Percentiles rank a stretch among this genome's conserved stretches.
These are phyloP conservation scores for Sphecodes monilicornis DNA, from an alignment of 2,888 invertebrate species.

Conservation along the genomic window DNA sequence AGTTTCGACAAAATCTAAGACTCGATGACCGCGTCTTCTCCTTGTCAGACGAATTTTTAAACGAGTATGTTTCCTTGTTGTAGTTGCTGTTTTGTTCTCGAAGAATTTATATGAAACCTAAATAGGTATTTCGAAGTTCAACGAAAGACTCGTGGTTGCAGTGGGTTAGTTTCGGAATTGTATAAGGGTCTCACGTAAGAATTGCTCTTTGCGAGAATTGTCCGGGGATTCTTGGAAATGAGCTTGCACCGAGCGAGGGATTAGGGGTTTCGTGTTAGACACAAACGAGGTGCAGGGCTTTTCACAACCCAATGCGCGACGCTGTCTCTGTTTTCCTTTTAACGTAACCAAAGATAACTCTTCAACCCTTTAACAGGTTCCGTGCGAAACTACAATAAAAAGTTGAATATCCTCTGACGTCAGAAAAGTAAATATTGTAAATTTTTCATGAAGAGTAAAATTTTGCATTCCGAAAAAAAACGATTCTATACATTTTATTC, in stretches of 20 bases:
- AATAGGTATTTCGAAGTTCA: conserved; percentile 1
- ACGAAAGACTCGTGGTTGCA: not conserved
- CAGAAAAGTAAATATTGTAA: not conserved
- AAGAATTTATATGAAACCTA: not conserved
- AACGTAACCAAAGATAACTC: not conserved
- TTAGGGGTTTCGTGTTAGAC: conserved; percentile 16
- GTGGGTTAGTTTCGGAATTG: conserved; percentile 12
- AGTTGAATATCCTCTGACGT: not conserved
- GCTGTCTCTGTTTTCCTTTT: not conserved
- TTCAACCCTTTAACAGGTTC: not conserved
- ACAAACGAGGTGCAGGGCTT: conserved; percentile 19
- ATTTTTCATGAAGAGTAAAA: not conserved
- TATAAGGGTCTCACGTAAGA: conserved; percentile 2
- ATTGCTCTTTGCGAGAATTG: conserved; percentile 9
- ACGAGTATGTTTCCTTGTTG: not conserved
- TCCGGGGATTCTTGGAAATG: conserved; percentile 11
- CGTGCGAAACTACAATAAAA: not conserved
- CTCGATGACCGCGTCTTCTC: too few species aligned
- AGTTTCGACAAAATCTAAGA: too few species aligned
- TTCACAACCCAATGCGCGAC: conserved; percentile 2
- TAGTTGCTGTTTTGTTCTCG: not conserved
- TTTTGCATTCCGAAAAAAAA: not conserved
- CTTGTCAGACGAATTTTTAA: not conserved
- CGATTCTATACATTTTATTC: too few species aligned
- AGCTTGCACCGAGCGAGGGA: conserved; percentile 12